Evolutionary conservation across 2,113 vertebrate species (phyloP), one percentile per base, ranked within the genome.

Genomic region (Trochalopteron elliotii): DNA sequence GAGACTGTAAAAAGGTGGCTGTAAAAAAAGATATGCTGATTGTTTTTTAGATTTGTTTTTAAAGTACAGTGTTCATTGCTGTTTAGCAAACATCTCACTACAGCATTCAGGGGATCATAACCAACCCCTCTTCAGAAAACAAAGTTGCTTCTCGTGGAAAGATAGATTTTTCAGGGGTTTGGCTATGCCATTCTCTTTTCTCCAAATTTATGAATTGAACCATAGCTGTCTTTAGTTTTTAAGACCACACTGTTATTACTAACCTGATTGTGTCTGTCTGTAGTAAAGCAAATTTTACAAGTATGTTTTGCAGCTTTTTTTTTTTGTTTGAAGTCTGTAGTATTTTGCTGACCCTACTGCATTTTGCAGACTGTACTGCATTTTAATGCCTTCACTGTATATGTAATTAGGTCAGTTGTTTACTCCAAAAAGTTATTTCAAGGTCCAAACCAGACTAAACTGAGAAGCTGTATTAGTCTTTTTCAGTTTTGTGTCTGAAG

Each of bases 401-500:
- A 86, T 83, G 72, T 72, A 95, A 96, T 96, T 91, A 93, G 77
- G 75, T 92, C 94, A 96, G 40, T 94, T 97, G 84, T 95, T 98
- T 96, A 95, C 76, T 89, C 81, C 37, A 3, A 83, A 68, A 96
- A 90, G 67, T 94, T 95, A 94, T 93, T 96, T 96, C 57, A 65
- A 95, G 52, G 78, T 93, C 88, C 76, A 95, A 92, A 88, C 40
- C 50, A 96, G 89, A 93, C 89, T 95, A 96, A 97, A 92, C 77
- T 47, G 78, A 91, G 74, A 94, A 96, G 94, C 80, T 67, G 31
- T 27, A 63, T 84, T 85, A 88, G 28, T 71, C 60, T 72, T 53
- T 81, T 90, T 25, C 42, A 63, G 60, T 96, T 93, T 42, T 91
- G 60, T 93, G 72, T 83, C 93, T 96, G 65, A 90, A 96, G 61